Evolutionary conservation across 2,888 invertebrate genomes (phyloP), one percentile per base, ranked within the genome.

Genomic region (Eupeodes luniger): DNA sequence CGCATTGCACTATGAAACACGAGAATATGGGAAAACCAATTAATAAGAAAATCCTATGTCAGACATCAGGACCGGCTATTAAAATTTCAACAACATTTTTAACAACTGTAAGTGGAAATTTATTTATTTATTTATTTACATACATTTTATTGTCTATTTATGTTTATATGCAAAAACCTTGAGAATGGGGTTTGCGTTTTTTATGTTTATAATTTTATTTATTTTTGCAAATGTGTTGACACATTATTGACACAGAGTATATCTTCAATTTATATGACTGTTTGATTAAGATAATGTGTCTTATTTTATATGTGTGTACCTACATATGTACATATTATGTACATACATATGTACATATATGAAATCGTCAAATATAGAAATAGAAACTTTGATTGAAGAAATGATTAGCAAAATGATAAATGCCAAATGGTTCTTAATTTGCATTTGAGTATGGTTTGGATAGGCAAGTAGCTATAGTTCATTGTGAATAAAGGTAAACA

Each of bases 21-120:
- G 84, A 81, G 57, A 88, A 77, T 64, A 88, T 88, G 85, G 88
- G 85, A 64, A 78, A 74, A 14, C 88, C 85, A 57, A 88, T 88
- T 47, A 88, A 88, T 55, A 88, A 88, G 40, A 88, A 85, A 85
- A 88, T 88, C 47, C 74, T 88, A 36, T 88, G 88, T 70, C 81
- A 88, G 70, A 88, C 88, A 27, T 88, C 88, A 53, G 88, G 88
- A 47, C 88, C 88, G 64, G 88, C 88, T 57, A 88, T 88, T 40
- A 85, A 88, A 70, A 85, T 88, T 36, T 88, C 88, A 11, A 81
- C 88, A 12, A 88, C 85, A 57, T 88, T 88, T 55, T 62, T 88
- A 51, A 85, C 85, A 36, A 79, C 85, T 81, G 88, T 88, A 61
- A 85, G 88, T 87, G 6, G 12, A 44, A 12, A 5, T 14, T n/a